A percentile compares a stretch with the other conserved stretches of the same genome.
Conservation (phyloP, 2,888 invertebrate genomes). For the Cataglyphis rosenhaueri region DNA sequence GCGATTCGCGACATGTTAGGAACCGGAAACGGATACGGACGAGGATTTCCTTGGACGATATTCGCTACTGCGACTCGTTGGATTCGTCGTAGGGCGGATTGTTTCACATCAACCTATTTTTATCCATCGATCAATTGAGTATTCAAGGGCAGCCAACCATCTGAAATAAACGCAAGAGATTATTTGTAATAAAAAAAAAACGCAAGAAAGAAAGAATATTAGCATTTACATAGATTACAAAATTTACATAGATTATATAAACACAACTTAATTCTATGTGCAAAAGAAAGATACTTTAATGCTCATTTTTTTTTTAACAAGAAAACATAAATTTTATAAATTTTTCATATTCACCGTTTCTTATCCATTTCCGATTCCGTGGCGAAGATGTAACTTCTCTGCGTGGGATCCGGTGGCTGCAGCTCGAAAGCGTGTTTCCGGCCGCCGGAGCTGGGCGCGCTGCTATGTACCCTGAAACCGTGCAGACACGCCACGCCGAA, state of each 20-base stretch:
- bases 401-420: conserved; percentile 94
- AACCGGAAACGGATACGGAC: conserved; percentile 73
- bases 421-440: conserved; percentile 97
- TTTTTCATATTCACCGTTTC: conserved; percentile 89
- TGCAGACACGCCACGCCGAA: conserved; percentile 97
- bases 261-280: not conserved
- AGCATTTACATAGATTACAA: not conserved
- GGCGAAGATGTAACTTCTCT: conserved; percentile 96
- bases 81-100: conserved; percentile 62
- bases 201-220: not conserved
- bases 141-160: conserved; percentile 97
- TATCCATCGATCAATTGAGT: conserved; percentile 97
- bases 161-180: conserved; percentile 86
- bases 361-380: conserved; percentile 98
- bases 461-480: conserved; percentile 96
- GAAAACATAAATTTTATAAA: too few species aligned
- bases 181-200: not conserved
- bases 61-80: conserved; percentile 73
- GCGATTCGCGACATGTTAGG: conserved; percentile 68
- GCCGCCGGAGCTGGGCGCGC: conserved; percentile 90
- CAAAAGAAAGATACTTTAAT: too few species aligned
- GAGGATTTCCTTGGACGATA: conserved; percentile 70
- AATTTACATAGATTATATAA: not conserved
- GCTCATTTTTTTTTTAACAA: too few species aligned
- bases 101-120: conserved; percentile 89